These are phyloP conservation scores for Rhagophthalmus giganteus DNA, from an alignment of 2,888 invertebrate genomes.

Conservation along the genomic window DNA sequence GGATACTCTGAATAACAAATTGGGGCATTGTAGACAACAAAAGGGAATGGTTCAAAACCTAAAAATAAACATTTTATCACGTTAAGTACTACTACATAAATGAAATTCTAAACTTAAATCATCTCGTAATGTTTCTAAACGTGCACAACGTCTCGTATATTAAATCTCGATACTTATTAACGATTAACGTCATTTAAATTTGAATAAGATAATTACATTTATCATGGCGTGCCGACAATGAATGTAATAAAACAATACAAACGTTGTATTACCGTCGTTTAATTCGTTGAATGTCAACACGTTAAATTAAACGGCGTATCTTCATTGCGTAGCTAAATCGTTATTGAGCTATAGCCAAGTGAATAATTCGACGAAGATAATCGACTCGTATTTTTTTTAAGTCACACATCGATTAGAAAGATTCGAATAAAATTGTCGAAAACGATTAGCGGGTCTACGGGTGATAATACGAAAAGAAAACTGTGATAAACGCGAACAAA, in stretches of 20 bases:
- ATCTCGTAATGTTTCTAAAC: no score
- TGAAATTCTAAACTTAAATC: no score
- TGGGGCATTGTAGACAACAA: conserved; percentile 53
- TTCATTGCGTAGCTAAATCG: conserved; percentile 15
- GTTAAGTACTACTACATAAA: neutral
- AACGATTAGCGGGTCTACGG: no score
- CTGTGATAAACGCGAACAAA: no score
- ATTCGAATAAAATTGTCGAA: no score
- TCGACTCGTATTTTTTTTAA: no score
- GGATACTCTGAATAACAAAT: conserved; percentile 50
- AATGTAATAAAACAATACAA: conserved; percentile 8
- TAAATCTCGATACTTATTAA: no score
- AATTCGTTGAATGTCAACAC: conserved; percentile 19
- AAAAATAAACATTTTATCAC: conserved; percentile 29
- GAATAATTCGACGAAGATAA: conserved; percentile 1
- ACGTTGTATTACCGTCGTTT: conserved; percentile 5
- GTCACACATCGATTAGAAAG: no score
- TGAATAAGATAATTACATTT: neutral
- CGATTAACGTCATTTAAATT: neutral
- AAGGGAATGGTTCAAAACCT: conserved; percentile 54
- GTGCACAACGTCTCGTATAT: no score
- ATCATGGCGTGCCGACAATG: conserved; percentile 3
- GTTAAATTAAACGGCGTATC: conserved; percentile 16
- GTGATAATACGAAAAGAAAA: no score
- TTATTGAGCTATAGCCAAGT: conserved; percentile 21